Evolutionary conservation across 1,140 invertebrate species (phyloP).

Genomic region (Philotrypesis tridentata): DNA sequence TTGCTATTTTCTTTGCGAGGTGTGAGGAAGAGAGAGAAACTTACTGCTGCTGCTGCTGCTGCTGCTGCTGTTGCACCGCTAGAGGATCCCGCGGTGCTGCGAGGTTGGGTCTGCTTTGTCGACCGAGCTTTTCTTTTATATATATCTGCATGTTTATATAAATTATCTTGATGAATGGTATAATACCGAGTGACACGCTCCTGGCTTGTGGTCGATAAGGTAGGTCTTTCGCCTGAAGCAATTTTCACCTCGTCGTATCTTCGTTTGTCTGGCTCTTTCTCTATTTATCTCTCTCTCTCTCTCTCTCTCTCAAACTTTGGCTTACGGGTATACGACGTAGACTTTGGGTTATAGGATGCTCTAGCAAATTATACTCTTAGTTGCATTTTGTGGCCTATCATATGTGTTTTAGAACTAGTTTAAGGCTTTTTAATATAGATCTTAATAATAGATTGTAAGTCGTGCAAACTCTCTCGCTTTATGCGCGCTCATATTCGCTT

Average conservation of each 20-base stretch:
- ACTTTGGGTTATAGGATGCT: too few relatives aligned
- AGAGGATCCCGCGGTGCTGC: background rate
- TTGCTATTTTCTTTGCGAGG: background rate
- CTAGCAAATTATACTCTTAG: too few relatives aligned
- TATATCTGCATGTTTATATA: background rate
- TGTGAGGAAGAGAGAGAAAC: background rate
- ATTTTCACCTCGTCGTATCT: background rate
- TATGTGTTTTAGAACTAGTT: background rate
- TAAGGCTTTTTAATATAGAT: too few relatives aligned
- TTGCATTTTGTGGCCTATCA: too few relatives aligned
- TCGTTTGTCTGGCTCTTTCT: background rate
- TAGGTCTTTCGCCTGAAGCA: background rate
- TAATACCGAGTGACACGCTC: background rate
- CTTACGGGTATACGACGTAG: background rate
- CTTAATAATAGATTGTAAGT: background rate
- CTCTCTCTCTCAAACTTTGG: background rate
- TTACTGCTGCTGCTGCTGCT: background rate
- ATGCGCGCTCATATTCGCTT: background rate
- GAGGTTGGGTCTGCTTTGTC: background rate
- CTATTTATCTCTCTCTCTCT: background rate
- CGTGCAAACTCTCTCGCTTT: background rate
- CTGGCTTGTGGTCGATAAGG: background rate
- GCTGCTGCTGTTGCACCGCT: too few relatives aligned
- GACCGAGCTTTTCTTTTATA: background rate
- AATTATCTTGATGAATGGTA: background rate